Percentiles rank a stretch among this genome's conserved stretches.
Evolutionary conservation across 2,888 invertebrate species (phyloP).

Genomic region (Cotesia congregata): DNA sequence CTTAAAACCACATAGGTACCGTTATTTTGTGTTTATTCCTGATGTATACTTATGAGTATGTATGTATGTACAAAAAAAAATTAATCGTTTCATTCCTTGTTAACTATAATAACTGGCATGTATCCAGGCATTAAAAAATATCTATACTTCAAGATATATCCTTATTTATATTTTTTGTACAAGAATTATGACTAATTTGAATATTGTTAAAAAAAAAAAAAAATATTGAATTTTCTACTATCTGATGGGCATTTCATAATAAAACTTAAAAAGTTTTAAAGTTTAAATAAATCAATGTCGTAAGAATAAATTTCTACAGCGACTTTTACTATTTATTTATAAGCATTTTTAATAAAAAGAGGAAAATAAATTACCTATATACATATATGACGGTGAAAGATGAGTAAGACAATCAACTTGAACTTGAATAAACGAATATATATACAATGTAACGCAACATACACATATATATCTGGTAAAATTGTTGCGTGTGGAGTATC

Average conservation of each 20-base stretch:
- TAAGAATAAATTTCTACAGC: no score
- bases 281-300: no score
- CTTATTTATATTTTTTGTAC: neutral
- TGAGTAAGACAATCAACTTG: constrained; percentile 51
- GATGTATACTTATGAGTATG: neutral
- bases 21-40: neutral
- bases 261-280: no score
- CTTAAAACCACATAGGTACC: neutral
- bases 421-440: constrained; percentile 50
- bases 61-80: neutral
- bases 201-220: no score
- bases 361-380: neutral
- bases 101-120: neutral
- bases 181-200: neutral
- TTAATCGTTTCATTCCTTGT: neutral
- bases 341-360: constrained; percentile 3
- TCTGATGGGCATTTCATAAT: no score
- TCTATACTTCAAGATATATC: neutral
- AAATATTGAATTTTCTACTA: no score
- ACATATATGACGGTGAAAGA: neutral
- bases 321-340: no score
- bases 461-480: constrained; percentile 25
- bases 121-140: neutral
- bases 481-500: constrained; percentile 39
- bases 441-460: neutral